Evolutionary conservation across 1,140 invertebrate species (phyloP).

Genomic region (Zaprionus kolodkinae): DNA sequence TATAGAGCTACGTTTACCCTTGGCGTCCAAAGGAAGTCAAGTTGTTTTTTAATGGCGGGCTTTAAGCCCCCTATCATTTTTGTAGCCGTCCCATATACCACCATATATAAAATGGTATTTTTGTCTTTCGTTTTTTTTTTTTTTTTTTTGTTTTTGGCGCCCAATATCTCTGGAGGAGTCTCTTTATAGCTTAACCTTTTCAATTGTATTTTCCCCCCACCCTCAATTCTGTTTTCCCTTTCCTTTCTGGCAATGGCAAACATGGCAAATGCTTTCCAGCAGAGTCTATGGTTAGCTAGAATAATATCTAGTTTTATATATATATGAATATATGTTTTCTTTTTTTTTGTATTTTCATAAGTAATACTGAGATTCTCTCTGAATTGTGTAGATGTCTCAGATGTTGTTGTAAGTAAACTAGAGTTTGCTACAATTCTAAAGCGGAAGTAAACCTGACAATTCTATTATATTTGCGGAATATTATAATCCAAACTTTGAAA

Average conservation of each 20-base stretch:
- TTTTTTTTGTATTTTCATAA: slow-evolving; percentile 54
- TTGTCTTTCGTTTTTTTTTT: slow-evolving; percentile 24
- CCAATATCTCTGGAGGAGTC: slow-evolving; percentile 15
- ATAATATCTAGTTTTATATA: slow-evolving; percentile 10
- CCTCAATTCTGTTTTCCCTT: not conserved
- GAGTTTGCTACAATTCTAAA: not conserved
- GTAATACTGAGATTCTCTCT: slow-evolving; percentile 78
- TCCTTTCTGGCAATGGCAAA: not conserved
- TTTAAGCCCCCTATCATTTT: not conserved
- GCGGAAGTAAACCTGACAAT: no score
- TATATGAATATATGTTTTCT: slow-evolving; percentile 28
- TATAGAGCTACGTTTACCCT: not conserved
- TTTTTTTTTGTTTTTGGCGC: slow-evolving; percentile 19
- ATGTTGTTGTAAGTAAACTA: not conserved
- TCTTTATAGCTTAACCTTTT: slow-evolving; percentile 5
- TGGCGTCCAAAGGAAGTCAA: slow-evolving; percentile 7
- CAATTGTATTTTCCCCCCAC: not conserved
- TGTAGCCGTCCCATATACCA: no score
- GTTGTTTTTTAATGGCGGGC: not conserved
- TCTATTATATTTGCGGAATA: not conserved
- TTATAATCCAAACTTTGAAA: not conserved
- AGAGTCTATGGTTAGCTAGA: slow-evolving; percentile 8
- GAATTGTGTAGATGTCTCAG: slow-evolving; percentile 66
- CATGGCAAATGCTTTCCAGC: slow-evolving; percentile 37
- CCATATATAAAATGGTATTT: not conserved